Percentiles rank a stretch among this genome's conserved stretches.
phyloP scores from a whole-genome alignment of 2,113 vertebrate genomes.

The Nycticorax nycticorax region DNA sequence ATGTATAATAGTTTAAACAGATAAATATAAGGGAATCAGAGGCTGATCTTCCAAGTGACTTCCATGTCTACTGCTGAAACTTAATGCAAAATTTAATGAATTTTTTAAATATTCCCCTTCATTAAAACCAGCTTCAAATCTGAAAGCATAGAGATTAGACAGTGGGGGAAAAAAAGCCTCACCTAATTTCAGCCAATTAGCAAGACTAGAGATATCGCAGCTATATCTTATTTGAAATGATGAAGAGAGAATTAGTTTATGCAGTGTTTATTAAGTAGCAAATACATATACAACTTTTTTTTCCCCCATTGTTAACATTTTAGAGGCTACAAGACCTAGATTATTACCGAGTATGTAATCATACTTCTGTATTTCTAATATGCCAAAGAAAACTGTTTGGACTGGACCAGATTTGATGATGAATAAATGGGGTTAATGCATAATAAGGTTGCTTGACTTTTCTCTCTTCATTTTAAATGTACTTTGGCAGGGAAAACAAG shows the following conservation, averaged over 20 bases:
- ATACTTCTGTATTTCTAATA: background rate
- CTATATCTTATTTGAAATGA: background rate
- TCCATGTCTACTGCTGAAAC: background rate
- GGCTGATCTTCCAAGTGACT: background rate
- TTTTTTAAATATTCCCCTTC: background rate
- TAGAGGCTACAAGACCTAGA: background rate
- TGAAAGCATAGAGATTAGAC: background rate
- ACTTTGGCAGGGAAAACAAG: background rate
- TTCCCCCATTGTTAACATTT: background rate
- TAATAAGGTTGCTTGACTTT: background rate
- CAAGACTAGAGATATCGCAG: background rate
- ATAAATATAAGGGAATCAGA: background rate
- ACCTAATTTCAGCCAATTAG: background rate
- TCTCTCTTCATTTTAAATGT: background rate
- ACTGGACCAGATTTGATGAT: background rate
- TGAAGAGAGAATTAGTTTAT: background rate
- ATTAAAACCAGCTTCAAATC: background rate
- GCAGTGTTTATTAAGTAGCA: background rate
- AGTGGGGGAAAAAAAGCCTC: background rate
- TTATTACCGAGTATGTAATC: background rate
- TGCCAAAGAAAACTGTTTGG: background rate
- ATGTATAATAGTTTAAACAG: background rate
- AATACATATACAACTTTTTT: background rate
- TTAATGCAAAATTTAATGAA: background rate
- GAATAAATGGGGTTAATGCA: background rate